Evolutionary conservation across 1,140 invertebrate genomes (phyloP).

Genomic region (Lasaia peninsularis): DNA sequence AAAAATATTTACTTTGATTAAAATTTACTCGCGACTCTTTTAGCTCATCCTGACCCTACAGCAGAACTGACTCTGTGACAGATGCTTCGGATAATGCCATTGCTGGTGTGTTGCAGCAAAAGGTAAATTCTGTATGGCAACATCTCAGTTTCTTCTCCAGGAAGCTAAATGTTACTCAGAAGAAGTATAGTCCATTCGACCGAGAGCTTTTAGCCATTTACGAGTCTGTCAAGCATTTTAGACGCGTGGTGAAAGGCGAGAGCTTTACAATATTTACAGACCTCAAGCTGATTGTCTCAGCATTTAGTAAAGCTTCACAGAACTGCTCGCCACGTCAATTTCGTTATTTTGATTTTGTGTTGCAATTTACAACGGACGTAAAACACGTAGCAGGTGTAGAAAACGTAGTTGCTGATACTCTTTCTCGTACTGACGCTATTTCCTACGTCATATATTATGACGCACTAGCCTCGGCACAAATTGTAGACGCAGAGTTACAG

Average conservation of each 20-base stretch:
- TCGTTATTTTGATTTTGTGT: conserved; percentile 21
- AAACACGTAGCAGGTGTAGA: conserved; percentile 8
- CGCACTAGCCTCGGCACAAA: conserved; percentile 12
- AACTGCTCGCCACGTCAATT: too few relatives aligned
- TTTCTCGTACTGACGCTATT: conserved; percentile 12
- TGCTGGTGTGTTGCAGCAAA: not conserved
- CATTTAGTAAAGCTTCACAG: conserved; percentile 13
- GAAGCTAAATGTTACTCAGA: conserved; percentile 6
- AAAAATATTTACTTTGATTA: too few relatives aligned
- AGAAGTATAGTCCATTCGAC: conserved; percentile 9
- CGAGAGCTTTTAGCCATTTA: conserved; percentile 23
- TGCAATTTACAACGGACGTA: conserved; percentile 14
- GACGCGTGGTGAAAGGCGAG: conserved; percentile 14
- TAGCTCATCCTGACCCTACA: conserved; percentile 4
- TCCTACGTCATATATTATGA: not conserved
- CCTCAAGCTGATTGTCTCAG: conserved; percentile 14
- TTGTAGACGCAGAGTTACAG: not conserved
- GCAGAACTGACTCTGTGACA: conserved; percentile 7
- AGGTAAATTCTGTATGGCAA: not conserved
- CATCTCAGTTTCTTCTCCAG: conserved; percentile 9
- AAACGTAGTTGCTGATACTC: conserved; percentile 15
- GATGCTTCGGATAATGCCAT: conserved; percentile 12
- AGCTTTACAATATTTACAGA: conserved; percentile 13
- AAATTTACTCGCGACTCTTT: conserved; percentile 13
- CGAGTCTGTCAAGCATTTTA: conserved; percentile 18